Base-by-base conservation (phyloP, 2,113 vertebrate genomes). In the Chionodraco myersi region DNA sequence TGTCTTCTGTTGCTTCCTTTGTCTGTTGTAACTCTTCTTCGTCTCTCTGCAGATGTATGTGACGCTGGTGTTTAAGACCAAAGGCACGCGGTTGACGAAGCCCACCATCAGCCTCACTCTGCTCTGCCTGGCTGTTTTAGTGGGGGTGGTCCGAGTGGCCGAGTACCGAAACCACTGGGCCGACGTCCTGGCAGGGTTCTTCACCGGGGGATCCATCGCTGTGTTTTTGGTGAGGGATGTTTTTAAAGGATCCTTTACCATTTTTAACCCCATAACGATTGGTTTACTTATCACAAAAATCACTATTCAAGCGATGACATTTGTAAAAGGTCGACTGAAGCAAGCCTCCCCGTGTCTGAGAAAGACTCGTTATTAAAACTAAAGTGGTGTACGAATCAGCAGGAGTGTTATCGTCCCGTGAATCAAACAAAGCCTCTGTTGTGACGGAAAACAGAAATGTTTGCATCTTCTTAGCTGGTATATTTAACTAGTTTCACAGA, bases 91-190 rank as follows among this genome's bases (percentile, higher is more conserved):
- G 56, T 91, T 98, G 75, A 96, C 96, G 84, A 97, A 97, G 88
- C 97, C 97, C 18, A 95, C 95, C 3, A 90, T 97, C 80, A 97
- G 96, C 88, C 93, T 98, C 82, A 94, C 94, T 1, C 91, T 97
- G 68, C 92, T 97, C 67, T 97, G 96, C 57, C 95, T 97, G 2
- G 96, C 96, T 61, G 92, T 96, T 86, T 93, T 98, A 52, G 95
- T 97, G 16, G 96, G 96, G 5, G 95, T 97, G 69, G 92, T 97
- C 60, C 93, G 96, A 1, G 97, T 98, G 75, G 95, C 96, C 0
- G 97, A 98, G 88, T 97, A 96, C 86, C 96, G 97, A 10, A 98
- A 97, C 92, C 97, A 98, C 91, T 98, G 97, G 97, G 93, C 95
- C 0, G 97, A 98, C 0, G 96, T 98, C 71, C 89, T 97, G 69